Conservation (phyloP, 2,888 invertebrate species). For the Euclidia mi region DNA sequence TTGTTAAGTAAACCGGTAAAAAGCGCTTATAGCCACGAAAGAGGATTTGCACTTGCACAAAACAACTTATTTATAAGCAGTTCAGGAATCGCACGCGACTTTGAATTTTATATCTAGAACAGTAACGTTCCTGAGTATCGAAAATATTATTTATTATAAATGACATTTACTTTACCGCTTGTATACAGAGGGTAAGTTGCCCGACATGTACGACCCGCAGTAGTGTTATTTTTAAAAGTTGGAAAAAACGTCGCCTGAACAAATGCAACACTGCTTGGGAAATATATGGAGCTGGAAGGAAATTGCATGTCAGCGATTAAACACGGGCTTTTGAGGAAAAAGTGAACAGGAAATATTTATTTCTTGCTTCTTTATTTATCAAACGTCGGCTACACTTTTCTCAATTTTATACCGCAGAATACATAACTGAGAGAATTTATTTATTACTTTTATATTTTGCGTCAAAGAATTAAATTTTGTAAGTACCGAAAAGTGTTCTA, state of each 20-base stretch:
- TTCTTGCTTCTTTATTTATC: conserved; percentile 49
- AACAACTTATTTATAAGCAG: conserved; percentile 27
- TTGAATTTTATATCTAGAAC: neutral
- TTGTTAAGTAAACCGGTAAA: conserved; percentile 60
- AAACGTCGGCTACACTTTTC: conserved; percentile 38
- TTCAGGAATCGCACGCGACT: conserved; percentile 18
- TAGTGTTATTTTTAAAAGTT: conserved; percentile 60
- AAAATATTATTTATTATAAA: conserved; percentile 19
- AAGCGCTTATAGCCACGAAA: conserved; percentile 56
- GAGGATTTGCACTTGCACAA: conserved; percentile 59
- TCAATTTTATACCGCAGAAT: conserved; percentile 15
- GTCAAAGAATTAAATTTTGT: too few relatives aligned
- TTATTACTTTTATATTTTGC: conserved; percentile 12
- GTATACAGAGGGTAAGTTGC: conserved; percentile 36
- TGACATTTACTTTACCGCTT: conserved; percentile 36
- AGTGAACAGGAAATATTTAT: conserved; percentile 40
- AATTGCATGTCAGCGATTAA: conserved; percentile 50
- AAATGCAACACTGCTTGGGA: conserved; percentile 40
- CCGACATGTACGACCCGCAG: conserved; percentile 46
- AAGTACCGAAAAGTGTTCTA: too few relatives aligned
- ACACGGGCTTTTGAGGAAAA: conserved; percentile 34
- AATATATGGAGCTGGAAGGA: conserved; percentile 31
- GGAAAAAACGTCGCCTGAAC: conserved; percentile 38
- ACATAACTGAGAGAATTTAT: conserved; percentile 21
- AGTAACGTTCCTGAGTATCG: conserved; percentile 13